A percentile compares a stretch with the other conserved stretches of the same genome.
These are phyloP conservation scores for Pedetes capensis DNA, from an alignment of 2,113 vertebrate species.

Conservation along the genomic window DNA sequence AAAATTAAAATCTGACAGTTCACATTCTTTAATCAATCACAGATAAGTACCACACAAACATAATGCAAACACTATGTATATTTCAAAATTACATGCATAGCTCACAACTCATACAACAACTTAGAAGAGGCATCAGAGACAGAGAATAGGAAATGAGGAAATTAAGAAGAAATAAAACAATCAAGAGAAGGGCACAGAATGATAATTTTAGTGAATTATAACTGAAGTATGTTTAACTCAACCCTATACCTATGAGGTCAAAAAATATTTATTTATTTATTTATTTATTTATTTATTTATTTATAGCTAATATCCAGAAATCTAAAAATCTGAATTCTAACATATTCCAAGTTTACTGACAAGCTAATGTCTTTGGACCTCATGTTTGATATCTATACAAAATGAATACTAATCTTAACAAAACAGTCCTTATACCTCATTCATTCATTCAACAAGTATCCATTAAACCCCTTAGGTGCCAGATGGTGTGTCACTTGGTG, in stretches of 20 bases:
- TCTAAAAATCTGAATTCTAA: background rate
- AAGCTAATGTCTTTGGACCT: background rate
- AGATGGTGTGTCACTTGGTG: background rate
- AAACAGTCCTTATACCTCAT: background rate
- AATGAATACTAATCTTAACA: background rate
- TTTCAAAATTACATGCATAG: background rate
- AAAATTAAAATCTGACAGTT: background rate
- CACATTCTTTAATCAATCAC: background rate
- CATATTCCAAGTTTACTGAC: background rate
- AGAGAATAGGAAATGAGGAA: background rate
- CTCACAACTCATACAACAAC: background rate
- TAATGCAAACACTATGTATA: background rate
- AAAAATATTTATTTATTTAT: background rate
- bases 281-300: background rate
- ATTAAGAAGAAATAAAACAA: background rate
- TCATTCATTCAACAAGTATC: background rate
- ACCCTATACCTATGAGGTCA: background rate
- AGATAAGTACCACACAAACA: background rate
- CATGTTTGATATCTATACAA: background rate
- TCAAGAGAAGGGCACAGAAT: background rate
- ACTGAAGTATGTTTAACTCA: background rate
- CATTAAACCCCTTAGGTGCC: background rate
- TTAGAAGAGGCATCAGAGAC: background rate
- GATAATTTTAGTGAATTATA: background rate
- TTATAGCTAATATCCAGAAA: background rate